phyloP scores from a whole-genome alignment of 2,888 invertebrate genomes.

The Caenorhabditis sulstoni region DNA sequence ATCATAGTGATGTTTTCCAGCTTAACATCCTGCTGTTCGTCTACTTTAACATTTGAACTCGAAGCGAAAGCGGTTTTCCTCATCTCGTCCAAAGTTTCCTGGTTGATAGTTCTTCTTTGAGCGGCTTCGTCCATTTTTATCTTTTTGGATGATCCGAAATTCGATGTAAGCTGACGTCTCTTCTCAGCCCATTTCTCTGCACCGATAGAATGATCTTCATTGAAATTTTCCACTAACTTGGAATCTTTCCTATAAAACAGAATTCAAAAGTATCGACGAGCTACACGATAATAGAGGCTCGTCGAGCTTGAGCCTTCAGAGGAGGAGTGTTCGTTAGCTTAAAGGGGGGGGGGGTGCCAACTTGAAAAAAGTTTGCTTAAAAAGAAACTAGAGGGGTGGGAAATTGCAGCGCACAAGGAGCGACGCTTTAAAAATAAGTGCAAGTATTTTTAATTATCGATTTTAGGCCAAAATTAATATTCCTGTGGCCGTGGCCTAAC shows the following conservation, averaged over 20 bases:
- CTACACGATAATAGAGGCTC: too few relatives aligned
- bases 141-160: conserved; percentile 68
- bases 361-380: too few relatives aligned
- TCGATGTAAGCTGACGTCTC: conserved; percentile 55
- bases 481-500: too few relatives aligned
- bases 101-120: conserved; percentile 62
- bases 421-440: too few relatives aligned
- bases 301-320: too few relatives aligned
- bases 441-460: too few relatives aligned
- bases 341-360: too few relatives aligned
- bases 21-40: conserved; percentile 53
- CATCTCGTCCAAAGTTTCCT: conserved; percentile 68
- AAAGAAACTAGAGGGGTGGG: too few relatives aligned
- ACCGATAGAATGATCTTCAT: conserved; percentile 27
- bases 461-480: too few relatives aligned
- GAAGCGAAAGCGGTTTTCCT: conserved; percentile 69
- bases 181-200: conserved; percentile 62
- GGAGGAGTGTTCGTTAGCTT: too few relatives aligned
- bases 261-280: too few relatives aligned
- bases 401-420: too few relatives aligned
- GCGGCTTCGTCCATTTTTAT: conserved; percentile 66
- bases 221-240: conserved; percentile 9
- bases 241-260: background rate
- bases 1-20: conserved; percentile 60
- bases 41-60: conserved; percentile 41